Conservation (phyloP, 1,140 invertebrate genomes). For the Bombus ignitus region DNA sequence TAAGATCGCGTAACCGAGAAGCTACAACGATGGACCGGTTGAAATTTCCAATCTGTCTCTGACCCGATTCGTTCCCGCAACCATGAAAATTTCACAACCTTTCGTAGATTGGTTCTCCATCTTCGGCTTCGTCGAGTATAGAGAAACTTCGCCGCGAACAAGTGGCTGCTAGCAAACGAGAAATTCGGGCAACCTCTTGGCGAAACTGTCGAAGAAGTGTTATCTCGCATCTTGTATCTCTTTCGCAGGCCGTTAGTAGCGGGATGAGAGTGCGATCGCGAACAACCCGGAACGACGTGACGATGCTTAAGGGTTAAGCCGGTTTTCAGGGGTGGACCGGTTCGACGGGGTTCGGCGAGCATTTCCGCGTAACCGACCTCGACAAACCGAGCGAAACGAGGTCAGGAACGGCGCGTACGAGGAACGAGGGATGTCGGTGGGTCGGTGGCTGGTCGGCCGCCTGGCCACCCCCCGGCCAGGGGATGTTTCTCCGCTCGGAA, state of each 20-base stretch:
- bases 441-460: conserved; percentile 27
- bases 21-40: background rate
- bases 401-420: conserved; percentile 77
- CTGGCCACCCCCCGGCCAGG: conserved; percentile 39
- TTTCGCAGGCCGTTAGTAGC: background rate
- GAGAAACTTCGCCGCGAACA: background rate
- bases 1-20: background rate
- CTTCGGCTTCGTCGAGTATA: background rate
- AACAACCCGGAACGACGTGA: no score
- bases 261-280: no score
- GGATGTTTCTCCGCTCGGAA: conserved; percentile 60
- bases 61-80: no score
- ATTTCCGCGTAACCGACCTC: conserved; percentile 78
- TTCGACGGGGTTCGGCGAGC: conserved; percentile 27
- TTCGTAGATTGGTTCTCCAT: background rate
- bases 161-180: background rate
- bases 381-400: conserved; percentile 76
- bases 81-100: conserved; percentile 6
- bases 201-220: background rate
- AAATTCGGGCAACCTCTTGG: background rate
- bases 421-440: conserved; percentile 57
- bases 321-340: background rate
- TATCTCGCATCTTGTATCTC: background rate
- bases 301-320: conserved; percentile 7
- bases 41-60: background rate